Percentiles rank a stretch among this genome's conserved stretches.
Conservation (phyloP, 2,888 invertebrate genomes). For the Protodeltote pygarga region DNA sequence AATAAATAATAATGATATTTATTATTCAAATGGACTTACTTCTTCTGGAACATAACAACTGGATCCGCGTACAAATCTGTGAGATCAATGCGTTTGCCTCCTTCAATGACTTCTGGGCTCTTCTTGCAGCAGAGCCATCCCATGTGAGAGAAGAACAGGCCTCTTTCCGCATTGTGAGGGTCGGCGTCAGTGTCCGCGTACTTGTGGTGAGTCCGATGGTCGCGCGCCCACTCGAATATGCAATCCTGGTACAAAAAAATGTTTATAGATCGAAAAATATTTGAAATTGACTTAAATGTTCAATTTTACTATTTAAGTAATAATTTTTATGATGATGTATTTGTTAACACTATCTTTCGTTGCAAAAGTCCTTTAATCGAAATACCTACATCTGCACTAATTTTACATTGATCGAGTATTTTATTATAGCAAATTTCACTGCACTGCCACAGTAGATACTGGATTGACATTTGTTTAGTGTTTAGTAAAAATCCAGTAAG, state of each 20-base stretch:
- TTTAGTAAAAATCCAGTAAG: too few species aligned
- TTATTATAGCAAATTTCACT: too few species aligned
- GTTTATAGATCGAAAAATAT: too few species aligned
- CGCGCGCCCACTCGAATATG: conserved; percentile 90
- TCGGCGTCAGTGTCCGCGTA: conserved; percentile 96
- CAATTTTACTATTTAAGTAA: too few species aligned
- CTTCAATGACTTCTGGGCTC: conserved; percentile 93
- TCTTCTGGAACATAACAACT: conserved; percentile 94
- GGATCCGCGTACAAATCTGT: conserved; percentile 94
- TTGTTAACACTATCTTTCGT: too few species aligned
- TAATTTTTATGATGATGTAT: neutral
- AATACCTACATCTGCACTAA: too few species aligned
- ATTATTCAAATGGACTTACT: conserved; percentile 81
- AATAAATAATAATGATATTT: too few species aligned
- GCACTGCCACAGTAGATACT: too few species aligned
- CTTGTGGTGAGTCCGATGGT: conserved; percentile 95
- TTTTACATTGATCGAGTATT: too few species aligned
- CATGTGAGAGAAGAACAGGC: conserved; percentile 98
- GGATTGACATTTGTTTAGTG: too few species aligned
- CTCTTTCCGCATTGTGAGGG: conserved; percentile 95
- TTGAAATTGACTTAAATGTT: too few species aligned
- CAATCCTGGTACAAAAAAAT: conserved; percentile 78
- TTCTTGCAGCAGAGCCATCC: conserved; percentile 97
- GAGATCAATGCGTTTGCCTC: conserved; percentile 94
- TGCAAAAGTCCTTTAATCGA: too few species aligned